Percentiles rank a stretch among this genome's conserved stretches.
Evolutionary conservation across 2,113 vertebrate species (phyloP).

Genomic region (Ceyx melanurus): DNA sequence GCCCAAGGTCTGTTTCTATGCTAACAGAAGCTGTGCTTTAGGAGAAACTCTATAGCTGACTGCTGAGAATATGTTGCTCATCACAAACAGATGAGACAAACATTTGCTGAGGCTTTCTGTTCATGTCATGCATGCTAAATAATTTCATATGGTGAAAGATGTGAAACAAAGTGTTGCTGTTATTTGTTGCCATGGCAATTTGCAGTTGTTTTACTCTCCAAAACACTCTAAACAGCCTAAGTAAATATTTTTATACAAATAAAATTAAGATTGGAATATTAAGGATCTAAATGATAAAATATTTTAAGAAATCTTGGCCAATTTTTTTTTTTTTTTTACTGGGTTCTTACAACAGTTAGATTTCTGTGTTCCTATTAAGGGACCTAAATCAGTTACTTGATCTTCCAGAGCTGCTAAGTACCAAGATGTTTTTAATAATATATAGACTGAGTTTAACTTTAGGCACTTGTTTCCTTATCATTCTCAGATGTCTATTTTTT

Average conservation of each 20-base stretch:
- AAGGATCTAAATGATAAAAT: not conserved
- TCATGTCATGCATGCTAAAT: not conserved
- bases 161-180: not conserved
- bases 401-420: not conserved
- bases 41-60: not conserved
- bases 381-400: not conserved
- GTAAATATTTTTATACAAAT: slow-evolving; percentile 22
- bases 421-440: not conserved
- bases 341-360: not conserved
- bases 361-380: not conserved
- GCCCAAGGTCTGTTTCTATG: not conserved
- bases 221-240: not conserved
- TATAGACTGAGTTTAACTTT: not conserved
- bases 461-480: not conserved
- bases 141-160: not conserved
- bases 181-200: slow-evolving; percentile 31
- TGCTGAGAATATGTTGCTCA: not conserved
- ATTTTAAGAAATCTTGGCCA: not conserved
- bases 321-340: not conserved
- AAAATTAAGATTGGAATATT: slow-evolving; percentile 7
- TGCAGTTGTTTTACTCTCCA: not conserved
- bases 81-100: not conserved
- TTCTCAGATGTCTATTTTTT: slow-evolving; percentile 9
- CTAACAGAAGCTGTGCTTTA: not conserved
- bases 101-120: not conserved